phyloP scores from a whole-genome alignment of 2,888 invertebrate species.

The Papilio elwesi region DNA sequence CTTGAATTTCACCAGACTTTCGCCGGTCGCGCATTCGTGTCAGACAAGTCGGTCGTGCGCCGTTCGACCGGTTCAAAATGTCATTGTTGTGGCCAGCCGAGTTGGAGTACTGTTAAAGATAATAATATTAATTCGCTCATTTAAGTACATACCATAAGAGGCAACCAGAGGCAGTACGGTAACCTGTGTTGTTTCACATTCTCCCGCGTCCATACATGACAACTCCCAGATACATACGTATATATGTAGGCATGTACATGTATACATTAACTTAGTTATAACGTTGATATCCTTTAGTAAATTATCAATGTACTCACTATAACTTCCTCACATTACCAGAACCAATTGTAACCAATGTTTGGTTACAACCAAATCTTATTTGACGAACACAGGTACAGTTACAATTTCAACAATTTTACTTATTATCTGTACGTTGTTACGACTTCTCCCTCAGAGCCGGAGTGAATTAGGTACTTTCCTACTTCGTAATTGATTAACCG shows the following conservation, averaged over 20 bases:
- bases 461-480: constrained; percentile 9
- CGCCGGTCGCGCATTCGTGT: constrained; percentile 54
- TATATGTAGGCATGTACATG: no score
- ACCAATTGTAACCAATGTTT: no score
- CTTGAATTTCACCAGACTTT: constrained; percentile 69
- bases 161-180: neutral
- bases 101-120: constrained; percentile 7
- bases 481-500: constrained; percentile 9
- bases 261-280: no score
- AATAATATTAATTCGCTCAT: neutral
- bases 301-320: no score
- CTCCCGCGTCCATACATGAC: neutral
- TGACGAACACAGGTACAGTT: no score
- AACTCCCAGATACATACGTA: neutral
- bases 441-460: neutral
- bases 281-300: no score
- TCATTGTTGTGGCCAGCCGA: constrained; percentile 27
- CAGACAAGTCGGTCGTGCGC: constrained; percentile 55
- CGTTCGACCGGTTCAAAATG: constrained; percentile 52
- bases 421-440: no score
- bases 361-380: no score
- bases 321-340: no score
- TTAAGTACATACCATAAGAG: neutral
- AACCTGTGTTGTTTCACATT: neutral
- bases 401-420: no score